Conservation (phyloP, 2,113 vertebrate genomes). For the Dicerorhinus sumatrensis region DNA sequence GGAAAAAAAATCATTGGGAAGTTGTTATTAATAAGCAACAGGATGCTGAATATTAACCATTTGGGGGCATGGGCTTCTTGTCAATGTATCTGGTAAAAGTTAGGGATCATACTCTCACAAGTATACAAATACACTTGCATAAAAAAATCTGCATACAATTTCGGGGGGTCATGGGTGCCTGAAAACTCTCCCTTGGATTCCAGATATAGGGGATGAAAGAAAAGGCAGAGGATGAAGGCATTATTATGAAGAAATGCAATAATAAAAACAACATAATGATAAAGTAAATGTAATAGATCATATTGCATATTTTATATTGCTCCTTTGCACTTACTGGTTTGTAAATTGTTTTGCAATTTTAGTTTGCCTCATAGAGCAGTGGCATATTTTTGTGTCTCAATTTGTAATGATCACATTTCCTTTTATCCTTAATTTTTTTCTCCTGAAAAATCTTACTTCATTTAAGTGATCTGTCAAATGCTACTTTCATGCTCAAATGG, state of each 20-base stretch:
- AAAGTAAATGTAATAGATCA: background rate
- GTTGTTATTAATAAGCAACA: background rate
- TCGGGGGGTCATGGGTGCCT: background rate
- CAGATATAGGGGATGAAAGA: background rate
- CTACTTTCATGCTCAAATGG: background rate
- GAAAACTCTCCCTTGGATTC: background rate
- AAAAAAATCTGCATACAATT: background rate
- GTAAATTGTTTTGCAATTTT: conserved; percentile 8
- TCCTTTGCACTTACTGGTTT: conserved; percentile 2
- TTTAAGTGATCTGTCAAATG: background rate
- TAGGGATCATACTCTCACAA: background rate
- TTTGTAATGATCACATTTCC: background rate
- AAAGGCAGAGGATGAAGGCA: background rate
- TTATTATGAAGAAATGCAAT: background rate
- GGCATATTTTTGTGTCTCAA: background rate
- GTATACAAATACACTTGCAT: background rate
- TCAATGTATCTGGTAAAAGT: background rate
- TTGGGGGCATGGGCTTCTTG: background rate
- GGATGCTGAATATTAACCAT: background rate
- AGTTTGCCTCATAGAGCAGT: background rate
- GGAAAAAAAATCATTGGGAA: background rate
- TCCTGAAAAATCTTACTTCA: background rate
- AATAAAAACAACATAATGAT: background rate
- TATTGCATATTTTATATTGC: background rate
- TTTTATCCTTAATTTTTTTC: background rate